Conservation (phyloP, 2,797 vertebrate species). For the Emydoidea blandingii region DNA sequence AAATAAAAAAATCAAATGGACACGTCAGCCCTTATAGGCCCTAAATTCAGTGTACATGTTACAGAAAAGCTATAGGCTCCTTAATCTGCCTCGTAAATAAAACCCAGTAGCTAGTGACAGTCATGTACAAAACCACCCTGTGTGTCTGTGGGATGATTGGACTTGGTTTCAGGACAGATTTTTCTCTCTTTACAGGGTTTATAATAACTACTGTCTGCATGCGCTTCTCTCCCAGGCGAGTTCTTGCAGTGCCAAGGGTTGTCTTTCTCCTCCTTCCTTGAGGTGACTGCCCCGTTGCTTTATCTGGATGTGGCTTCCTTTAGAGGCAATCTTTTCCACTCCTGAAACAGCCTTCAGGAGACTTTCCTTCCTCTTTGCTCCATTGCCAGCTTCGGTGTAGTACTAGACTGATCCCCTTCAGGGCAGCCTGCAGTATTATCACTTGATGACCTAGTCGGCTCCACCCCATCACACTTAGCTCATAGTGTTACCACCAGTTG, state of each 20-base stretch:
- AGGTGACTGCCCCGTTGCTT: conserved; percentile 49
- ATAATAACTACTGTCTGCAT: neutral
- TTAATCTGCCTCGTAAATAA: neutral
- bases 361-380: conserved; percentile 3
- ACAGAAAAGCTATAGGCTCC: neutral
- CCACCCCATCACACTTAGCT: neutral
- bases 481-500: conserved; percentile 29
- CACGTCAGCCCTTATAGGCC: neutral
- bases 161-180: neutral
- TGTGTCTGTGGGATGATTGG: neutral
- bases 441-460: conserved; percentile 11
- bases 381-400: conserved; percentile 36
- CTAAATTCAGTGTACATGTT: neutral
- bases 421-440: conserved; percentile 30
- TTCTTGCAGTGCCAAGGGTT: conserved; percentile 29
- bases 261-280: neutral
- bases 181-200: conserved; percentile 24
- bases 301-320: conserved; percentile 27
- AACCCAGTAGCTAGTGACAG: neutral
- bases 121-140: neutral
- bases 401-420: conserved; percentile 24
- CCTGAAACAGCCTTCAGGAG: conserved; percentile 42
- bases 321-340: conserved; percentile 45
- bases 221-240: conserved; percentile 45
- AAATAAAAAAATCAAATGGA: neutral